Evolutionary conservation across 2,888 invertebrate species (phyloP), one percentile per base, ranked within the genome.

Genomic region (Dasypogon diadema): DNA sequence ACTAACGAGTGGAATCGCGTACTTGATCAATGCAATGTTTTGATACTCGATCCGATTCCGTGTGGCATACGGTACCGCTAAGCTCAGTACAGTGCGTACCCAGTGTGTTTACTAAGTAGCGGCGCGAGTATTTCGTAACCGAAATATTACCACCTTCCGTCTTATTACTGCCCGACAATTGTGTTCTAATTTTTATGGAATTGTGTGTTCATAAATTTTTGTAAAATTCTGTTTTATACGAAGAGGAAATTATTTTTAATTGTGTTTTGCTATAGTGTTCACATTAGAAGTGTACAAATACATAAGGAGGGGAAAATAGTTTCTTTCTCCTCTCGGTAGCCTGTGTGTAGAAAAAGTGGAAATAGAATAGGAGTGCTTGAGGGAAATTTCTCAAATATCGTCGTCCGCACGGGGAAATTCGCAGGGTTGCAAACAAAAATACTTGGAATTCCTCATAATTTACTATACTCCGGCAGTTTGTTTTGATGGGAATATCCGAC

Each of bases 101-200:
- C 42, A 42, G 8, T 30, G 12, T 42, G 42, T 42, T 42, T 1
- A 42, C 42, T 21, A 16, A 51, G 12, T 12, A 6, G 18, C 46
- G 56, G 24, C 56, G 56, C 18, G 24, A 8, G 65, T 12, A 14
- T 56, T 56, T 56, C 26, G 56, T 56, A 56, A 56, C 14, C 5
- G 51, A 2, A 21, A 51, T n/a, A 21, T 46, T 21, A 18, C 24
- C 46, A 51, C 70, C 42, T 42, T 42, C 42, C 42, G 12, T 12
- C 42, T 12, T 30, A 21, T 22, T 54, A 70, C 70, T 70, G 70
- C 70, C 70, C 54, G 54, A 30, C 16, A 21, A 54, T 70, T 70
- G 70, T 70, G 70, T 70, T 70, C 70, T 70, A 70, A 54, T 70
- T 70, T 70, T 48, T 54, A 30, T 34, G 10, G 30, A 70, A 54